A percentile compares a stretch with the other conserved stretches of the same genome.
phyloP scores from a whole-genome alignment of 1,140 invertebrate genomes.

The Danaus plexippus region DNA sequence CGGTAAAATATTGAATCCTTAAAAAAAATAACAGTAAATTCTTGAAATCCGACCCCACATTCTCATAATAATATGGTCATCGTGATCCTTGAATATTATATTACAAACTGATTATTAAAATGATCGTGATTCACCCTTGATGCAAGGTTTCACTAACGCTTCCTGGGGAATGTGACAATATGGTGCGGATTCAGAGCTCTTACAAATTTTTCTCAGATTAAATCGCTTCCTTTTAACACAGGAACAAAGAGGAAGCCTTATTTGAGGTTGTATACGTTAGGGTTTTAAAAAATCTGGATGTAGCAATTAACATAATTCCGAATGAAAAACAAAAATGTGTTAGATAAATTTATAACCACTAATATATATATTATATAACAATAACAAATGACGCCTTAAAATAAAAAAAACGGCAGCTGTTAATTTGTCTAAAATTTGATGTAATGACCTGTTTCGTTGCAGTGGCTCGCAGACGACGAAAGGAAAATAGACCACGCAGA shows the following conservation, averaged over 20 bases:
- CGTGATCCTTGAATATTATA: constrained; percentile 19
- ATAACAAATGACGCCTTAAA: no score
- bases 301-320: no score
- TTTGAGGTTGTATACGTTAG: not conserved
- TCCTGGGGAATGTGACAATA: constrained; percentile 45
- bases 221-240: constrained; percentile 38
- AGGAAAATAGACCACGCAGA: constrained; percentile 86
- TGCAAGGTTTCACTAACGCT: constrained; percentile 42
- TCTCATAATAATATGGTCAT: constrained; percentile 21
- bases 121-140: constrained; percentile 45
- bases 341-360: no score
- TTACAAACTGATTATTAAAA: constrained; percentile 37
- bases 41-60: constrained; percentile 13
- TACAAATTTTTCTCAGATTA: constrained; percentile 52
- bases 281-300: no score
- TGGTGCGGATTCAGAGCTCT: constrained; percentile 54
- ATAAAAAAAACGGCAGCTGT: no score
- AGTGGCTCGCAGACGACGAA: constrained; percentile 89
- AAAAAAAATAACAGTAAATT: constrained; percentile 7
- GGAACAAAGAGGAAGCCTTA: constrained; percentile 55
- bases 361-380: no score
- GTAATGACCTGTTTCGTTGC: constrained; percentile 9
- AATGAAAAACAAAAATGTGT: no score
- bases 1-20: constrained; percentile 2
- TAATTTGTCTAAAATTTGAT: constrained; percentile 14